A percentile compares a stretch with the other conserved stretches of the same genome.
Conservation (phyloP, 2,888 invertebrate species). For the Harpagoxenus sublaevis region DNA sequence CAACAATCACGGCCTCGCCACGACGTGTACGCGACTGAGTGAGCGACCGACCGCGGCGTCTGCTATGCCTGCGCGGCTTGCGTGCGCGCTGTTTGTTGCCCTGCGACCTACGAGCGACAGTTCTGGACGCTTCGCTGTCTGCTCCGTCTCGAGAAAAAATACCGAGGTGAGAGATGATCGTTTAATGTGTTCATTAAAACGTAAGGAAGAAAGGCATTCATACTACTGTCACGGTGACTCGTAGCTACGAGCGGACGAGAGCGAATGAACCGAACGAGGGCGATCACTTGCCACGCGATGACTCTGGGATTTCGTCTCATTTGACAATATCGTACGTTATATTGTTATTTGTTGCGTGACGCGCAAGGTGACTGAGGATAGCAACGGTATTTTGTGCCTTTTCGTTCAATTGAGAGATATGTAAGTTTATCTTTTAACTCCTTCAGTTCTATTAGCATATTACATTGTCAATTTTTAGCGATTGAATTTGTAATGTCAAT, state of each 20-base stretch:
- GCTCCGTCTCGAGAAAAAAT: no score
- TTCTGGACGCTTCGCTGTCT: no score
- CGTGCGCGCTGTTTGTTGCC: background rate
- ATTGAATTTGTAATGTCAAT: background rate
- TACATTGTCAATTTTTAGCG: background rate
- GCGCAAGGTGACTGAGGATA: background rate
- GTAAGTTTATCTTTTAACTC: background rate
- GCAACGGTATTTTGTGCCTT: background rate
- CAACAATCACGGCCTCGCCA: background rate
- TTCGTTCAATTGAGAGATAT: no score
- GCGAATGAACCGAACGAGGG: background rate
- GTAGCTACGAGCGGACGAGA: no score
- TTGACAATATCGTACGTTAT: background rate
- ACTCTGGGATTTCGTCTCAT: background rate
- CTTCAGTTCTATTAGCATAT: background rate
- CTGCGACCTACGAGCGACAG: no score
- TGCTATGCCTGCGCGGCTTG: constrained; percentile 7
- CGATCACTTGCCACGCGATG: background rate
- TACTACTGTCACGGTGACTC: background rate
- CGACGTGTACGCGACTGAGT: background rate
- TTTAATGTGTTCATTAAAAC: background rate
- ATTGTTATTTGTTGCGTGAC: background rate
- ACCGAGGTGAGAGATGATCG: no score
- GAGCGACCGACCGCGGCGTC: background rate
- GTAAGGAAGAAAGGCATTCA: background rate